Evolutionary conservation across 1,140 invertebrate species (phyloP).

Genomic region (Bombus sibiricus): DNA sequence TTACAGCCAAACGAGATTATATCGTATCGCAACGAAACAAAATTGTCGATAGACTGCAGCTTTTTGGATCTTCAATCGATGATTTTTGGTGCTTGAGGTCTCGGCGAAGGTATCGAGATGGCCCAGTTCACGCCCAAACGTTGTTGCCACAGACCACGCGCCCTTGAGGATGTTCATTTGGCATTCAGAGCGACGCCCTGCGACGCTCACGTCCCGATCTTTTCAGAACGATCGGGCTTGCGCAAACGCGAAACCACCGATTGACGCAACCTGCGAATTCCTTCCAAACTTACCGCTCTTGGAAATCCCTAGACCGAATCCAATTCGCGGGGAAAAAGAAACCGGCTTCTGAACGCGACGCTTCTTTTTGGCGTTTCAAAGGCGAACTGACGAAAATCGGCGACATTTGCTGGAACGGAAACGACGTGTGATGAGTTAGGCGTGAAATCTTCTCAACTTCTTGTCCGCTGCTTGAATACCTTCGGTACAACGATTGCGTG

Average conservation of each 20-base stretch:
- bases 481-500: neutral
- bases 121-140: slow-evolving; percentile 65
- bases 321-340: neutral
- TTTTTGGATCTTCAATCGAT: neutral
- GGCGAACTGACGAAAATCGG: neutral
- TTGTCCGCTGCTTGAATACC: neutral
- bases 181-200: slow-evolving; percentile 53
- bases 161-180: slow-evolving; percentile 63
- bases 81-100: neutral
- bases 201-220: slow-evolving; percentile 65
- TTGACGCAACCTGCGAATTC: slow-evolving; percentile 48
- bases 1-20: too few relatives aligned
- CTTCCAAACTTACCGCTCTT: neutral
- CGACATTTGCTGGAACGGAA: neutral
- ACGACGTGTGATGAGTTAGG: slow-evolving; percentile 16
- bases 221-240: slow-evolving; percentile 71
- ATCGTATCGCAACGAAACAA: neutral
- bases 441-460: slow-evolving; percentile 23
- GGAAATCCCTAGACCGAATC: neutral
- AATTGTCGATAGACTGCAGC: neutral
- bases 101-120: slow-evolving; percentile 21
- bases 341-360: neutral
- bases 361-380: neutral
- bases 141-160: slow-evolving; percentile 49
- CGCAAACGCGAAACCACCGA: slow-evolving; percentile 48